Evolutionary conservation across 2,113 vertebrate species (phyloP).

Genomic region (Ciconia boyciana): DNA sequence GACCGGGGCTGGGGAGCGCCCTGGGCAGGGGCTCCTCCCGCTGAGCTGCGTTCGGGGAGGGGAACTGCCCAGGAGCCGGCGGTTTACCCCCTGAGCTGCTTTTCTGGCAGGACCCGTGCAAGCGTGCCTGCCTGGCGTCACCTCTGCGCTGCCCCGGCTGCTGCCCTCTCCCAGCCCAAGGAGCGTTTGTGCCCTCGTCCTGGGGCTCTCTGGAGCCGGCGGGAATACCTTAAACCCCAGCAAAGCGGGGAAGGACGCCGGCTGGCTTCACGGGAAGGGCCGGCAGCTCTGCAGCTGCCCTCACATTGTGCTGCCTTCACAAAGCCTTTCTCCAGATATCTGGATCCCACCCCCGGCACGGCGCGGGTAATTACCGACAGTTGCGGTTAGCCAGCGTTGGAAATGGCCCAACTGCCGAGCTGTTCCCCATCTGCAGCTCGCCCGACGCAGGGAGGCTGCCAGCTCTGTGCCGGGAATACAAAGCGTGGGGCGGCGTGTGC

Average conservation of each 20-base stretch:
- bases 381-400: conserved; percentile 45
- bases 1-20: background rate
- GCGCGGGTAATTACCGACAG: conserved; percentile 11
- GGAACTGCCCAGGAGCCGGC: background rate
- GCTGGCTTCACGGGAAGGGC: background rate
- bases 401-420: conserved; percentile 43
- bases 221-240: background rate
- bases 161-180: background rate
- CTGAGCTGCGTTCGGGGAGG: fast-evolving
- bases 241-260: background rate
- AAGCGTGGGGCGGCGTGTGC: background rate
- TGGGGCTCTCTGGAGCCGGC: background rate
- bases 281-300: conserved; percentile 55
- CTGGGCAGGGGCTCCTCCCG: background rate
- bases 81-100: background rate
- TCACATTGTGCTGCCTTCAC: conserved; percentile 52
- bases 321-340: conserved; percentile 49
- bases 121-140: background rate
- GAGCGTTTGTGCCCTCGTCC: background rate
- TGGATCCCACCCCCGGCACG: conserved; percentile 43
- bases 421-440: conserved; percentile 59
- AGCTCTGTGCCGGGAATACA: conserved; percentile 10
- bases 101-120: fast-evolving
- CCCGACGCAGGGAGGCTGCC: background rate
- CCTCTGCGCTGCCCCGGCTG: background rate